These are phyloP conservation scores for Lutjanus argentimaculatus DNA, from an alignment of 2,797 vertebrate genomes.

Conservation along the genomic window DNA sequence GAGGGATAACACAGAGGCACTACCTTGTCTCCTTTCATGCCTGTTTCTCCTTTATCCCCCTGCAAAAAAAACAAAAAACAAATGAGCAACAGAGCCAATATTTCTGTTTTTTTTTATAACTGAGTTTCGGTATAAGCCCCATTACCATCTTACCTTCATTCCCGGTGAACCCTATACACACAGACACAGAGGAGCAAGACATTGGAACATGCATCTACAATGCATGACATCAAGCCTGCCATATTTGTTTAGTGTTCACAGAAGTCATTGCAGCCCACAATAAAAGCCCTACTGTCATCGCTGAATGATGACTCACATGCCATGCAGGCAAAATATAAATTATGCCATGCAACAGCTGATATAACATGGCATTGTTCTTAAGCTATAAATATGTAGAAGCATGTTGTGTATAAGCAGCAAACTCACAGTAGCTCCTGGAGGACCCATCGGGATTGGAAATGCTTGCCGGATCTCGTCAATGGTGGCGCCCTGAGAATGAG, in stretches of 20 bases:
- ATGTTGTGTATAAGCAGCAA: background rate
- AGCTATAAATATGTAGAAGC: conserved; percentile 26
- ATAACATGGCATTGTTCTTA: conserved; percentile 34
- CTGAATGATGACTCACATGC: conserved; percentile 42
- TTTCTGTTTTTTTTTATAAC: background rate
- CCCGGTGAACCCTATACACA: conserved; percentile 84
- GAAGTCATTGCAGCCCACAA: conserved; percentile 38
- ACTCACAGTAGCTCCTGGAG: conserved; percentile 85
- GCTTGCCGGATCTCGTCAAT: conserved; percentile 82
- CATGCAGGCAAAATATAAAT: conserved; percentile 25
- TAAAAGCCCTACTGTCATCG: conserved; percentile 31
- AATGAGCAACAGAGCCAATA: conserved; percentile 15
- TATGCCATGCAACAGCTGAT: conserved; percentile 41
- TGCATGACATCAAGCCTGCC: conserved; percentile 53
- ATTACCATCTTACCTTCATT: conserved; percentile 79
- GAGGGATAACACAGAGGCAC: conserved; percentile 2
- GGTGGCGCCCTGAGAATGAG: conserved; percentile 73
- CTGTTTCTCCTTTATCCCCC: conserved; percentile 86
- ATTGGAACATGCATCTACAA: conserved; percentile 65
- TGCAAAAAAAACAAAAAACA: conserved; percentile 65
- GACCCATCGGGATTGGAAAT: conserved; percentile 86
- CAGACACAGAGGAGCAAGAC: conserved; percentile 61
- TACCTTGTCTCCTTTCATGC: conserved; percentile 85
- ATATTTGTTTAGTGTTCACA: background rate
- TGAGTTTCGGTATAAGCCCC: conserved; percentile 9